A percentile compares a stretch with the other conserved stretches of the same genome.
These are phyloP conservation scores for Bursaphelenchus mucronatus DNA, from an alignment of 1,140 invertebrate species.

Conservation along the genomic window DNA sequence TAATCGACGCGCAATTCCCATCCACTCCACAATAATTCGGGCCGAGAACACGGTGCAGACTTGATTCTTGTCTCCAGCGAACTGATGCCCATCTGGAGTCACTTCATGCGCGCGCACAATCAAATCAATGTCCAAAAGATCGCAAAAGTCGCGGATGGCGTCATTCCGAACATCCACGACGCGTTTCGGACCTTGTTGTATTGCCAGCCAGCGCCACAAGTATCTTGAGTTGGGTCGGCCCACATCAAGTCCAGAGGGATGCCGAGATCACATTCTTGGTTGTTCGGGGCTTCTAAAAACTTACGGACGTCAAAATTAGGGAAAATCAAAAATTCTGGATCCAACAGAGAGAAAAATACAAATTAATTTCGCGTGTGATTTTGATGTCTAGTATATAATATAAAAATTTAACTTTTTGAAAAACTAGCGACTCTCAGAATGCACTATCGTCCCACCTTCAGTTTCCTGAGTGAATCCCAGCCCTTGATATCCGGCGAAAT, in stretches of 20 bases:
- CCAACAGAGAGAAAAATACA: too few species aligned
- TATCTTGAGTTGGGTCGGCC: conserved; percentile 62
- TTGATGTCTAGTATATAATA: conserved; percentile 68
- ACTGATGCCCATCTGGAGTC: conserved; percentile 95
- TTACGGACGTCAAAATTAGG: neutral
- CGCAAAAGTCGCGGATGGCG: conserved; percentile 26
- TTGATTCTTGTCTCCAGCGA: conserved; percentile 86
- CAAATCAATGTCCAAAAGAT: conserved; percentile 26
- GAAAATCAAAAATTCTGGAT: neutral
- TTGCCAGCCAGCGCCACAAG: conserved; percentile 63
- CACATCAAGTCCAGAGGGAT: conserved; percentile 68
- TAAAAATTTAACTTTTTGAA: conserved; percentile 65
- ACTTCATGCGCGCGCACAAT: conserved; percentile 67
- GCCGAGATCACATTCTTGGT: conserved; percentile 64
- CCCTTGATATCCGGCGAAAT: conserved; percentile 65
- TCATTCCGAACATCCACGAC: conserved; percentile 33
- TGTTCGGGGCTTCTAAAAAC: conserved; percentile 33
- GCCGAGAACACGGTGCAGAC: conserved; percentile 91
- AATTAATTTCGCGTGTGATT: conserved; percentile 61
- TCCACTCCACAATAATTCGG: conserved; percentile 86
- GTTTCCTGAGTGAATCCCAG: conserved; percentile 65
- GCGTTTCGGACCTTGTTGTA: conserved; percentile 32
- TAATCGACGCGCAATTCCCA: conserved; percentile 27
- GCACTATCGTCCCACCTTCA: conserved; percentile 64
- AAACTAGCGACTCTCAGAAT: neutral